Conservation (phyloP, 2,797 vertebrate species). For the Liasis olivaceus region DNA sequence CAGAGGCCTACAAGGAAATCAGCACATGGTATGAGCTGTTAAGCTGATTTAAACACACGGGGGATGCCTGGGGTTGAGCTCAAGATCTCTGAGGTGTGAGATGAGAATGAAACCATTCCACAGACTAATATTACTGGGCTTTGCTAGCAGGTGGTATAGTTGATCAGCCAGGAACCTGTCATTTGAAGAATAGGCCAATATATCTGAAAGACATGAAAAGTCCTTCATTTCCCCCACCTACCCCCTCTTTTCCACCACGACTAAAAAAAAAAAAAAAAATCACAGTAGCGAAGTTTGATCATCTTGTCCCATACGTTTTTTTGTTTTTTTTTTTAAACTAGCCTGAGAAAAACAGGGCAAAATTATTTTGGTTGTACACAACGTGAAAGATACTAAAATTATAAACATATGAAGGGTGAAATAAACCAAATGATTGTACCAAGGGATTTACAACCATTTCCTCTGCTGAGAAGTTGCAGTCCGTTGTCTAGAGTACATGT, state of each 20-base stretch:
- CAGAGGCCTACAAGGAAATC: slow-evolving; percentile 97
- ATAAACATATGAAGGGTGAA: not conserved
- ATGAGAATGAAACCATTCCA: slow-evolving; percentile 84
- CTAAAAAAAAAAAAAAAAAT: slow-evolving; percentile 59
- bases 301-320: slow-evolving; percentile 61
- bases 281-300: slow-evolving; percentile 64
- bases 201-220: slow-evolving; percentile 81
- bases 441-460: slow-evolving; percentile 33
- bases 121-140: slow-evolving; percentile 87
- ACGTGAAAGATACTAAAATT: not conserved
- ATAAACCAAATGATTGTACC: not conserved
- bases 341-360: slow-evolving; percentile 46
- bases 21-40: slow-evolving; percentile 87
- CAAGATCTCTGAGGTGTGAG: slow-evolving; percentile 85
- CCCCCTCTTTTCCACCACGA: slow-evolving; percentile 53
- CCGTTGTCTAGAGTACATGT: not conserved
- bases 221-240: slow-evolving; percentile 56
- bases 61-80: slow-evolving; percentile 89
- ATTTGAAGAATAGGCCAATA: slow-evolving; percentile 81
- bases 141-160: slow-evolving; percentile 85
- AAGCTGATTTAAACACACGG: slow-evolving; percentile 97
- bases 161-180: slow-evolving; percentile 86
- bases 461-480: slow-evolving; percentile 14
- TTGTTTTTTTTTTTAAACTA: no score
- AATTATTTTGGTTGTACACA: slow-evolving; percentile 31